Evolutionary conservation across 2,797 vertebrate genomes (phyloP), one percentile per base, ranked within the genome.

Genomic region (Bovichtus variegatus): DNA sequence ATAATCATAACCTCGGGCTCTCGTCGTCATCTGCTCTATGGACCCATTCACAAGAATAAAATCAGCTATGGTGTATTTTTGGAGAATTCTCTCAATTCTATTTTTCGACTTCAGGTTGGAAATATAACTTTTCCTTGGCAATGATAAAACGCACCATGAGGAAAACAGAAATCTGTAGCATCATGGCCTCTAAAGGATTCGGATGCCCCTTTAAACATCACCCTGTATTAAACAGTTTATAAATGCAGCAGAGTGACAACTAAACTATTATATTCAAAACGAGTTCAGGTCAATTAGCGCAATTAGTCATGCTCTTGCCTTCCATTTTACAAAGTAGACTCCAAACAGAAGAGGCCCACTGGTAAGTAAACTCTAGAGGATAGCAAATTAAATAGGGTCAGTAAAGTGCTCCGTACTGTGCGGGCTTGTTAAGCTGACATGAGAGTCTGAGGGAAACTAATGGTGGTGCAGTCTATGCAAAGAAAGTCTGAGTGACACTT

Each of bases 391-490:
- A 87, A 85, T 41, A 77, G 82, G 82, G 81, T 83, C 80, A 84
- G 71, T 68, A 34, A 69, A 80, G 76, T 77, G 80, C 82, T 86
- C 27, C 4, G 57, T 79, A 40, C 84, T 71, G 78, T 73, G 83
- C 21, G 23, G 69, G 73, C 62, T 78, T 74, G 81, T 87, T 84
- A 76, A 71, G 79, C 43, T 81, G 80, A 71, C 38, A 38, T 1
- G 64, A 71, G 77, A 63, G 79, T 84, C 29, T 76, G 81, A 78
- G 71, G 82, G 83, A 79, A 69, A 85, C 58, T 60, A 61, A 82
- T 58, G 76, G 67, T 29, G 76, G 85, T 87, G 89, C 65, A 81
- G 89, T 91, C 91, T 92, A 93, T 93, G 93, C 92, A 94, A 94
- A 86, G 89, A 89, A 83, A 81, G 83, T 79, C 84, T 54, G 82